phyloP scores from a whole-genome alignment of 2,797 vertebrate genomes.

The Gadopsis marmoratus region DNA sequence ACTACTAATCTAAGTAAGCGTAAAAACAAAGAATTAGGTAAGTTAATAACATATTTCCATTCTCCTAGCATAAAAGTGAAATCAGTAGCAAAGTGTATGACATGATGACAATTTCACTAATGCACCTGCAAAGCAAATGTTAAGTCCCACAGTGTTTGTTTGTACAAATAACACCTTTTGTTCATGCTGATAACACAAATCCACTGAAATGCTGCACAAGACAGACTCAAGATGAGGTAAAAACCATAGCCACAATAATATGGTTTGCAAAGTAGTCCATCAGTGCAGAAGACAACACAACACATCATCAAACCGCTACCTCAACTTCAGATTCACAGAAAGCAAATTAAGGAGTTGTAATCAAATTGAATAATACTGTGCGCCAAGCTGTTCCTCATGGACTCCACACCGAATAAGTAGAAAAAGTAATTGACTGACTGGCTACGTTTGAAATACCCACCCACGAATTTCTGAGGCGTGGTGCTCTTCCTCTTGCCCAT shows the following conservation, averaged over 20 bases:
- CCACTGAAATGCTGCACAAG: not conserved
- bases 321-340: not conserved
- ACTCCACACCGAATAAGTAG: not conserved
- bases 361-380: not conserved
- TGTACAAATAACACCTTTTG: not conserved
- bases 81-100: not conserved
- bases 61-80: not conserved
- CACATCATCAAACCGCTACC: not conserved
- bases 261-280: not conserved
- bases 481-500: constrained; percentile 99
- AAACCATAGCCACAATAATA: not conserved
- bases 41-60: not conserved
- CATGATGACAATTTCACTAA: not conserved
- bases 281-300: not conserved
- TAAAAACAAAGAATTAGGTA: not conserved
- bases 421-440: not conserved
- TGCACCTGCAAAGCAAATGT: not conserved
- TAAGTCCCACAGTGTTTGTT: not conserved
- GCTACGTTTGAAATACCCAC: constrained; percentile 78
- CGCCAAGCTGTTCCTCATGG: not conserved
- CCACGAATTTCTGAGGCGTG: constrained; percentile 99
- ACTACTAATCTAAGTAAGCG: not conserved
- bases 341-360: not conserved
- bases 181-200: not conserved
- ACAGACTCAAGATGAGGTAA: not conserved